Conservation (phyloP, 1,140 invertebrate genomes). For the Hylyphantes graminicola region DNA sequence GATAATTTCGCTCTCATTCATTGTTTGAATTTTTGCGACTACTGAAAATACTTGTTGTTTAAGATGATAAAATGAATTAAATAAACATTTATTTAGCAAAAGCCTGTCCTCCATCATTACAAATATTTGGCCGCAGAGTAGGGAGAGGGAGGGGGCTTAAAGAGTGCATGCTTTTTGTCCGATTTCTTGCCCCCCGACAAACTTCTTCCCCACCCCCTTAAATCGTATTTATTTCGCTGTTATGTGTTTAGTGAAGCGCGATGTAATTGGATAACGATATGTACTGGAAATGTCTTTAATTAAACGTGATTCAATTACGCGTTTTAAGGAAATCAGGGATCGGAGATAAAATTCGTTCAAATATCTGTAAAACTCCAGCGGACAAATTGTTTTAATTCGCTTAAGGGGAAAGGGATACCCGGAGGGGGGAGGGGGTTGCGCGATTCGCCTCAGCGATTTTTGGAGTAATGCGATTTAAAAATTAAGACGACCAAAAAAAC, state of each 20-base stretch:
- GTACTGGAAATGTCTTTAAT: slow-evolving; percentile 60
- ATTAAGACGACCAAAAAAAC: too few relatives aligned
- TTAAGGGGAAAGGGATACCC: slow-evolving; percentile 18
- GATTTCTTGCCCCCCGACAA: background rate
- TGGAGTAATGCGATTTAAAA: too few relatives aligned
- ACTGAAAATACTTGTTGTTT: slow-evolving; percentile 53
- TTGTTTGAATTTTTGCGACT: slow-evolving; percentile 59
- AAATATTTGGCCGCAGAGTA: slow-evolving; percentile 49
- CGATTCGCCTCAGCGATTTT: too few relatives aligned
- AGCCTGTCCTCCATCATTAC: slow-evolving; percentile 44
- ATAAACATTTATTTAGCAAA: slow-evolving; percentile 60
- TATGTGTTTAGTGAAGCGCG: slow-evolving; percentile 56
- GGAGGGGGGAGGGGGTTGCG: background rate
- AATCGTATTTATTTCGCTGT: slow-evolving; percentile 57
- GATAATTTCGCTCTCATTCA: slow-evolving; percentile 44
- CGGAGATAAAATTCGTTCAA: slow-evolving; percentile 54
- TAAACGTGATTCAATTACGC: slow-evolving; percentile 56
- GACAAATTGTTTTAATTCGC: slow-evolving; percentile 59
- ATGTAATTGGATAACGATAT: slow-evolving; percentile 59
- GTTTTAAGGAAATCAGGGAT: slow-evolving; percentile 59
- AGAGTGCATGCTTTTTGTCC: slow-evolving; percentile 48
- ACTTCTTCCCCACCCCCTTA: slow-evolving; percentile 3
- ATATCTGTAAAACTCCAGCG: slow-evolving; percentile 55
- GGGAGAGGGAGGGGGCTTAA: background rate
- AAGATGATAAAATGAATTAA: slow-evolving; percentile 58